These are phyloP conservation scores for Macquaria australasica DNA, from an alignment of 2,113 vertebrate species.

Conservation along the genomic window DNA sequence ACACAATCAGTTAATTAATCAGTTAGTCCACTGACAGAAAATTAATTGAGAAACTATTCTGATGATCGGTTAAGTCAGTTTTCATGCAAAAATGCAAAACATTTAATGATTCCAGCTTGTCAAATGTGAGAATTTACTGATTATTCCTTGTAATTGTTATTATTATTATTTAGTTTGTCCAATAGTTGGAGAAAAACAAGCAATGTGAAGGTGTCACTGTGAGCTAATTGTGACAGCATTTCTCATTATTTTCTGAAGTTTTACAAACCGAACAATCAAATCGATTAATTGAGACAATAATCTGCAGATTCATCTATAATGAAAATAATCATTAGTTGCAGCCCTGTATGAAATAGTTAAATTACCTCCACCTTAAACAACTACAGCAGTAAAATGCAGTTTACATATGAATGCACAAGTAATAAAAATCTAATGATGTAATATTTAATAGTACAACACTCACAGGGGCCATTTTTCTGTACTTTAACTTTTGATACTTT, in stretches of 20 bases:
- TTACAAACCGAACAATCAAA: not conserved
- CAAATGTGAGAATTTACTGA: not conserved
- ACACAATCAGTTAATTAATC: not conserved
- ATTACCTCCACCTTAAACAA: not conserved
- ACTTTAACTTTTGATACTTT: too few relatives aligned
- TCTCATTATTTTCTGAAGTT: not conserved
- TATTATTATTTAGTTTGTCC: not conserved
- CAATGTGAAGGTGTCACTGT: not conserved
- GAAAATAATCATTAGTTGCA: too few relatives aligned
- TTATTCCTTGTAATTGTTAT: too few relatives aligned
- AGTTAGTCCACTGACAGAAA: not conserved
- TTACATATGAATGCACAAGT: too few relatives aligned
- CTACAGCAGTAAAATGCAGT: not conserved
- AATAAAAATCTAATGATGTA: too few relatives aligned
- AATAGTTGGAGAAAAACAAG: not conserved
- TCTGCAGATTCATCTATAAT: not conserved
- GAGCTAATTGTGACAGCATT: too few relatives aligned
- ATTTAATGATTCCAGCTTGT: not conserved
- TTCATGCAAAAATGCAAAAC: not conserved
- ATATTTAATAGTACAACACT: too few relatives aligned
- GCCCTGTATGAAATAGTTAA: not conserved
- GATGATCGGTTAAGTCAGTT: not conserved
- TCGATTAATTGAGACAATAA: not conserved
- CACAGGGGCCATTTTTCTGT: not conserved
- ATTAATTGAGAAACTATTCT: not conserved